Evolutionary conservation across 1,140 invertebrate genomes (phyloP).

Genomic region (Sarcophaga bullata): DNA sequence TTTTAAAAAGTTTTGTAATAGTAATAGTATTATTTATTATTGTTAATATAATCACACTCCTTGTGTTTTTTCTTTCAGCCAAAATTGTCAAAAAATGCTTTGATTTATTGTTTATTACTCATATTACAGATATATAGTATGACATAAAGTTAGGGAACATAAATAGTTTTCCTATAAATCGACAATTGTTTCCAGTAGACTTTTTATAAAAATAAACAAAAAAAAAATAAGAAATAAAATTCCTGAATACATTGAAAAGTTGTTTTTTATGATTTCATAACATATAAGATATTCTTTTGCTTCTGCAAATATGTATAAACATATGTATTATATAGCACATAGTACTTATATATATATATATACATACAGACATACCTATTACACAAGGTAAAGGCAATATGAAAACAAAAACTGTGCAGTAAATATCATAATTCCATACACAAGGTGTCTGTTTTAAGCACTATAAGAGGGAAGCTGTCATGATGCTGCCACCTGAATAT

Average conservation of each 20-base stretch:
- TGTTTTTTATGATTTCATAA: neutral
- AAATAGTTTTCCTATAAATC: constrained; percentile 19
- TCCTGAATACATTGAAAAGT: too few species aligned
- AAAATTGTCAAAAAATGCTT: too few species aligned
- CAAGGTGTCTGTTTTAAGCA: constrained; percentile 35
- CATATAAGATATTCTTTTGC: neutral
- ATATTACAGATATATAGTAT: too few species aligned
- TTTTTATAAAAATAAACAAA: neutral
- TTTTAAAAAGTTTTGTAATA: too few species aligned
- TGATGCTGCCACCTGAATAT: too few species aligned
- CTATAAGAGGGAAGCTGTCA: neutral
- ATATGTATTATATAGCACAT: neutral
- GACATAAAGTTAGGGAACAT: constrained; percentile 14
- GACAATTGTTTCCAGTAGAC: constrained; percentile 25
- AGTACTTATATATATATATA: neutral
- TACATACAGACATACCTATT: neutral
- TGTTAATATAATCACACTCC: too few species aligned
- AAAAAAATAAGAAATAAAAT: too few species aligned
- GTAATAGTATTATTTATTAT: too few species aligned
- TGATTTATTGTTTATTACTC: too few species aligned
- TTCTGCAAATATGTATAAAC: too few species aligned
- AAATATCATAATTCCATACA: constrained; percentile 28
- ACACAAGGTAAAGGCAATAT: neutral
- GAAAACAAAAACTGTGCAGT: neutral
- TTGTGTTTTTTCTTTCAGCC: too few species aligned